phyloP scores from a whole-genome alignment of 2,888 invertebrate species.

The Philonicus albiceps region DNA sequence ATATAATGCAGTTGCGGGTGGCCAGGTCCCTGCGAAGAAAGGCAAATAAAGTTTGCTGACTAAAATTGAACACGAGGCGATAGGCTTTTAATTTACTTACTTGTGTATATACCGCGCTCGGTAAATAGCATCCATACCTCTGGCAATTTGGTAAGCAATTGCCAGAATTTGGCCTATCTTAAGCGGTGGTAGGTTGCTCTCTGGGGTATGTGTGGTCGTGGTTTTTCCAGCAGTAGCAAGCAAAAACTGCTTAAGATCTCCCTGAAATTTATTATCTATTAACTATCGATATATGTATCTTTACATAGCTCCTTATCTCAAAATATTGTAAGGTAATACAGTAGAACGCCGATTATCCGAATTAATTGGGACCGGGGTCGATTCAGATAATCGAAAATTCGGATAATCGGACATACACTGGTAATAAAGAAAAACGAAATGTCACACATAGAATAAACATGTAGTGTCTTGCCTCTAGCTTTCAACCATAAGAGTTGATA shows the following conservation, averaged over 20 bases:
- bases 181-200: conserved; percentile 68
- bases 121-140: conserved; percentile 82
- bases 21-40: conserved; percentile 79
- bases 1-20: conserved; percentile 88
- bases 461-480: no score
- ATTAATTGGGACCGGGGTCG: no score
- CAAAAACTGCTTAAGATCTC: conserved; percentile 90
- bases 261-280: conserved; percentile 68
- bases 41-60: background rate
- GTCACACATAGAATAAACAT: no score
- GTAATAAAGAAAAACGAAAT: no score
- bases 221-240: conserved; percentile 67
- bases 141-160: conserved; percentile 78
- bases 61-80: background rate
- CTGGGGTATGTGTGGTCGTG: conserved; percentile 56
- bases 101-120: conserved; percentile 82
- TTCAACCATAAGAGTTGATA: no score
- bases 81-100: conserved; percentile 56
- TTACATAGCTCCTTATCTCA: no score
- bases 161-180: conserved; percentile 73
- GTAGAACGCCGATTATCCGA: no score
- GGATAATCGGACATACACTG: no score
- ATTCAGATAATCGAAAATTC: no score
- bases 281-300: no score
- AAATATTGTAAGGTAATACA: no score